Evolutionary conservation across 2,888 invertebrate genomes (phyloP), one percentile per base, ranked within the genome.

Genomic region (Gisinianus flammeolus): DNA sequence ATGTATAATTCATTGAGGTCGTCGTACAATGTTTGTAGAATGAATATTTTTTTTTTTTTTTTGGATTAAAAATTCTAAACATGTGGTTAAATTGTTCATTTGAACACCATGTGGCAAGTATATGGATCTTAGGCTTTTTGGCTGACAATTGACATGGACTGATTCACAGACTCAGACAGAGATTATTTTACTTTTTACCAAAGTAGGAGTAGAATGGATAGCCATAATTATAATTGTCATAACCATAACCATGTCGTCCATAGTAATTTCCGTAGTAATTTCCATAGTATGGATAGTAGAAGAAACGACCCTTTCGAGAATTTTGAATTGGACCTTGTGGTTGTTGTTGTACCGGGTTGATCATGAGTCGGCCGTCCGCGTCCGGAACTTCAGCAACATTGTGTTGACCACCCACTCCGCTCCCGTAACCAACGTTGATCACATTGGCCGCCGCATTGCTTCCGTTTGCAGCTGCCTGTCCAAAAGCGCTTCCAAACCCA

Each of bases 261-360:
- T 44, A 44, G 52, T 16, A 8, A 44, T 44, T 10, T 8, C 52
- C 52, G 8, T 16, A 8, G 16, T 44, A 44, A 12, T 16, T 16
- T 26, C 62, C 62, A 64, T 64, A 58, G n/a, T n/a, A 64, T 4
- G 62, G 62, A 28, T 64, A 64, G n/a, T n/a, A n/a, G 62, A 64
- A 64, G n/a, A 12, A 64, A 24, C 62, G 62, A 26, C 62, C 62
- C 28, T 64, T 8, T 64, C 62, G 8, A 24, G 12, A 26, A 22
- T n/a, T 8, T 44, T 8, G 52, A 44, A 16, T 8, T 16, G 16
- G 52, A 44, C n/a, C n/a, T n/a, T n/a, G n/a, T n/a, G n/a, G n/a
- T n/a, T n/a, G n/a, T n/a, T n/a, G n/a, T n/a, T n/a, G 52, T 16
- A 16, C 16, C 16, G 12, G 24, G 8, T 24, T 64, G 62, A 64